Base-by-base conservation (phyloP, 2,113 vertebrate species). In the Megaceryle maxima region DNA sequence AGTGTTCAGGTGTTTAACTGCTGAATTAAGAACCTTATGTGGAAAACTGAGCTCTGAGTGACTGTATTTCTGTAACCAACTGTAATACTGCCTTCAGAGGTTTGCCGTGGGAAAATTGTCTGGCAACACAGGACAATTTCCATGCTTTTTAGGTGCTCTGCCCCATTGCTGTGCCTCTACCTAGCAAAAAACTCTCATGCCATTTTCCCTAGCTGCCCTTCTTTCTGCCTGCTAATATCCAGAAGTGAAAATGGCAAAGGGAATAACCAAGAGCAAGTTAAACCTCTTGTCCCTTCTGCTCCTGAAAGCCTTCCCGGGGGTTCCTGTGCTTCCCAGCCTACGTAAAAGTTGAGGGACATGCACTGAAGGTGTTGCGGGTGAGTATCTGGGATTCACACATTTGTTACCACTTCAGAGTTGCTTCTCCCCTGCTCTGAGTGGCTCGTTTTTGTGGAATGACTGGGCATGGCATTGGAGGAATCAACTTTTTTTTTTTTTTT, bases 1-100 rank as follows among this genome's bases (percentile, higher is more conserved):
- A 88, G 64, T 31, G 69, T 77, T 79, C 92, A 95, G 93, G 90
- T 96, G 90, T 90, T 94, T 90, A 93, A 88, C 90, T 95, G 88
- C 90, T 78, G 88, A 87, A 70, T 96, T 92, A 81, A 93, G 85
- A 93, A 43, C 43, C 43, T 81, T 64, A 86, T 95, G 92, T 90
- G 90, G 63, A 93, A 96, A 86, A 77, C 39, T 56, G 68, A 88
- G 55, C 53, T 85, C 33, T 48, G 66, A 94, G 46, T 41, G 56
- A 85, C 56, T 86, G 59, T 35, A 51, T 88, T 95, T 95, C 87
- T 91, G 75, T 22, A 96, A 90, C 55, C 57, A 82, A 15, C 33
- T 73, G 83, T 77, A 73, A 59, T 76, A 10, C 19, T 72, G 2
- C 43, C 70, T 87, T 89, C 62, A 62, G 50, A 73, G 31, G 43